Conservation (phyloP, 2,113 vertebrate genomes). For the Sardina pilchardus region DNA sequence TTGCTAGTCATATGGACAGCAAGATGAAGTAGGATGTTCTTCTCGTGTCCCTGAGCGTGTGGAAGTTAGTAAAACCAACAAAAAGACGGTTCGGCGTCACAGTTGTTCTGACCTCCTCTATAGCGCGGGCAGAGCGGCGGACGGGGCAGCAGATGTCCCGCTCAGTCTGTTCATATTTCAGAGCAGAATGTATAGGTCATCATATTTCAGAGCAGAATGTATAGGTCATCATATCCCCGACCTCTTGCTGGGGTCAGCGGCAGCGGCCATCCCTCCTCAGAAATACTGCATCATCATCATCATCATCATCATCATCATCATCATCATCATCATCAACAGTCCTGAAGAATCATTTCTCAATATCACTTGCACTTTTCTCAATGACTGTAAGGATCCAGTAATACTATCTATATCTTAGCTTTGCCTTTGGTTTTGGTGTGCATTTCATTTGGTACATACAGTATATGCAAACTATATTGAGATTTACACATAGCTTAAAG, state of each 20-base stretch:
- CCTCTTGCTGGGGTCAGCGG: background rate
- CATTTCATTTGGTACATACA: too few species aligned
- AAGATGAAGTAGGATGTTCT: background rate
- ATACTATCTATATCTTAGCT: background rate
- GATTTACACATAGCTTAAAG: too few species aligned
- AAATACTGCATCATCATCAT: background rate
- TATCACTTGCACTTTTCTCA: background rate
- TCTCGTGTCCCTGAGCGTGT: background rate
- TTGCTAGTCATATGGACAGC: background rate
- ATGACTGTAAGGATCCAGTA: too few species aligned
- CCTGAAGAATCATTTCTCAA: background rate
- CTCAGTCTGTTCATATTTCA: slow-evolving; percentile 13
- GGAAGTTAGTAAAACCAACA: background rate
- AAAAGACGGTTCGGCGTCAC: background rate
- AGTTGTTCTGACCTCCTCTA: background rate
- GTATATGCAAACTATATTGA: too few species aligned
- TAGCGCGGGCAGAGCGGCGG: background rate
- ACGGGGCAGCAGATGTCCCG: background rate
- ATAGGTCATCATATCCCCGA: background rate
- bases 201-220: slow-evolving; percentile 12
- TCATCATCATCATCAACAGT: background rate
- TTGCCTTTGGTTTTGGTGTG: too few species aligned
- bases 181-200: slow-evolving; percentile 10
- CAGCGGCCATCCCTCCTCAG: background rate
- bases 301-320: background rate